A percentile compares a stretch with the other conserved stretches of the same genome.
Conservation (phyloP, 2,797 vertebrate genomes). For the Intellagama lesueurii region DNA sequence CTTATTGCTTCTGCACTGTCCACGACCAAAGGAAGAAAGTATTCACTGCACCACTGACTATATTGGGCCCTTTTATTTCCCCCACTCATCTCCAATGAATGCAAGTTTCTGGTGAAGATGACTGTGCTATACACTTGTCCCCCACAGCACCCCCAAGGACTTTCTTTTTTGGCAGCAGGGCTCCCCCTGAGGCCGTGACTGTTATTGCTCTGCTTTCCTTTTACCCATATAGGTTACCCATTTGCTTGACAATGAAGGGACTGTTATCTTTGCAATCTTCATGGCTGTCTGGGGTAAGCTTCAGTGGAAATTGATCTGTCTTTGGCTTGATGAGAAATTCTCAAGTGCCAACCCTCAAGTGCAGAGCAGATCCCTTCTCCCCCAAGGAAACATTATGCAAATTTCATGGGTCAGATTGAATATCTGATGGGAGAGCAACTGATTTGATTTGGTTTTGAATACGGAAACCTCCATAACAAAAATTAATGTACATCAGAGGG, state of each 20-base stretch:
- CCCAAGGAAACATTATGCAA: neutral
- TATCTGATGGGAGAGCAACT: neutral
- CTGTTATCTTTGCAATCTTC: constrained; percentile 91
- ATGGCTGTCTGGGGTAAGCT: constrained; percentile 97
- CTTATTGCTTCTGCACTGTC: neutral
- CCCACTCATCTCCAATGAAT: neutral
- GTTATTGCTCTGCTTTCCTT: constrained; percentile 11
- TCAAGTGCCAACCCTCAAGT: neutral
- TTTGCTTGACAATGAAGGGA: constrained; percentile 93
- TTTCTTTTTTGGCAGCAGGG: neutral
- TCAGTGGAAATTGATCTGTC: accelerated
- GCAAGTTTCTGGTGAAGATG: neutral
- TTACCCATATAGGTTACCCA: constrained; percentile 85
- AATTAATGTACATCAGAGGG: no score
- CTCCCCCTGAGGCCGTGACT: neutral
- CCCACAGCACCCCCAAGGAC: neutral
- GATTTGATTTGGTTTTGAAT: neutral
- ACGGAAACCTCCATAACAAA: no score
- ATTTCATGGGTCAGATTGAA: neutral
- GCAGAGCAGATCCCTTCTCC: neutral
- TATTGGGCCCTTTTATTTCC: neutral
- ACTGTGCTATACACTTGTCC: neutral
- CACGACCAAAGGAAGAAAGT: neutral
- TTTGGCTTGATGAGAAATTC: neutral
- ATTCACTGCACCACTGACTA: neutral